These are phyloP conservation scores for Spatula versicolor DNA, from an alignment of 2,797 vertebrate genomes.

Conservation along the genomic window DNA sequence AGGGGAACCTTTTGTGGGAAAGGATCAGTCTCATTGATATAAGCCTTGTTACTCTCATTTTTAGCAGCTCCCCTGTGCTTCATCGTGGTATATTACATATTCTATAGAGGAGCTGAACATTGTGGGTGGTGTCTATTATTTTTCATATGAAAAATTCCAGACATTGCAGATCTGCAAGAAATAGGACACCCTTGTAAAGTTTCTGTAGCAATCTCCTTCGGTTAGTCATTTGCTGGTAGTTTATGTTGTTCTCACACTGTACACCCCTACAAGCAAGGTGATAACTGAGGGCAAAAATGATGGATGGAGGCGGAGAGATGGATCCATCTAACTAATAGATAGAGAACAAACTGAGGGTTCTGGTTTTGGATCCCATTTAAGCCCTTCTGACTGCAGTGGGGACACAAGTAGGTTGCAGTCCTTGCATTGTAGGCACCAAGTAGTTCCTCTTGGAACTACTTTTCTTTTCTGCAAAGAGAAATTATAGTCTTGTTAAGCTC, in stretches of 20 bases:
- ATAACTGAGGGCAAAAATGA: neutral
- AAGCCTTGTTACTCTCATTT: neutral
- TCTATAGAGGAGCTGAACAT: conserved; percentile 42
- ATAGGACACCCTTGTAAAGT: conserved; percentile 25
- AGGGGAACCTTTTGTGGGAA: neutral
- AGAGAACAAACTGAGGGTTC: neutral
- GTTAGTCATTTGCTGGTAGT: neutral
- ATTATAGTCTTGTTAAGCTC: neutral
- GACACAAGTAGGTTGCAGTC: neutral
- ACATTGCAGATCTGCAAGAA: conserved; percentile 37
- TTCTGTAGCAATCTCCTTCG: neutral
- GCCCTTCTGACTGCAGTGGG: neutral
- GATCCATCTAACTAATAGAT: neutral
- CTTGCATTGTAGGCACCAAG: neutral
- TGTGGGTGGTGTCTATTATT: conserved; percentile 63
- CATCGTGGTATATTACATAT: neutral
- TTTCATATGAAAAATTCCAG: conserved; percentile 54
- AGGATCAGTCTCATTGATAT: neutral
- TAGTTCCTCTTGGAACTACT: neutral
- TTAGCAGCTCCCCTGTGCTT: conserved; percentile 45
- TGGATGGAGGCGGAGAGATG: neutral
- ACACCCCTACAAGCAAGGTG: neutral
- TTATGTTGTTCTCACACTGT: neutral
- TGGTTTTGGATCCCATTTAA: neutral
- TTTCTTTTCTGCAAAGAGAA: neutral